Conservation (phyloP, 2,113 vertebrate genomes). For the Mixornis gularis region DNA sequence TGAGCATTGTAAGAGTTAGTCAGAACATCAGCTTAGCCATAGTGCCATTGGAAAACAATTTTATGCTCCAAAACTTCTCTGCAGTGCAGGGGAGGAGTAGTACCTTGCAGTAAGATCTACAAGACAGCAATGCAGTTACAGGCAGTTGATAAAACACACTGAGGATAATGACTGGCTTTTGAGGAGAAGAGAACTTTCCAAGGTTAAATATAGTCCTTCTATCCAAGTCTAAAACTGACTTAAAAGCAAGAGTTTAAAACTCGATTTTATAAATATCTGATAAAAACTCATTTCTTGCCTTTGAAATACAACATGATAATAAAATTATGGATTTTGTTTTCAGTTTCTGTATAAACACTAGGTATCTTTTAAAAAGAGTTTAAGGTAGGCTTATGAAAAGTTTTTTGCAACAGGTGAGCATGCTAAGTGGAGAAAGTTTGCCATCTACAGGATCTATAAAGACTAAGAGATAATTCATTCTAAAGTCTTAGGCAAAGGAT, state of each 20-base stretch:
- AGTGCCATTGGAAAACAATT: background rate
- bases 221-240: background rate
- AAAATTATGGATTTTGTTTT: background rate
- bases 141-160: background rate
- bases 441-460: background rate
- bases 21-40: background rate
- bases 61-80: background rate
- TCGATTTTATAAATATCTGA: background rate
- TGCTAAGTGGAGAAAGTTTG: background rate
- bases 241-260: background rate
- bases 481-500: background rate
- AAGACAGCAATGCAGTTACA: background rate
- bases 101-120: background rate
- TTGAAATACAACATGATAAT: background rate
- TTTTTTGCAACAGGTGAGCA: background rate
- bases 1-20: background rate
- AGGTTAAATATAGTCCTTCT: background rate
- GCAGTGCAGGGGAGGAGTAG: background rate
- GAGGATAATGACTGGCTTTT: background rate
- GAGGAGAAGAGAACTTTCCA: background rate
- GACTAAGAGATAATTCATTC: background rate
- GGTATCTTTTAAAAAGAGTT: background rate
- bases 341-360: background rate
- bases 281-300: background rate
- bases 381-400: background rate